Evolutionary conservation across 2,797 vertebrate genomes (phyloP), one percentile per base, ranked within the genome.

Genomic region (Philypnodon macrostomus): DNA sequence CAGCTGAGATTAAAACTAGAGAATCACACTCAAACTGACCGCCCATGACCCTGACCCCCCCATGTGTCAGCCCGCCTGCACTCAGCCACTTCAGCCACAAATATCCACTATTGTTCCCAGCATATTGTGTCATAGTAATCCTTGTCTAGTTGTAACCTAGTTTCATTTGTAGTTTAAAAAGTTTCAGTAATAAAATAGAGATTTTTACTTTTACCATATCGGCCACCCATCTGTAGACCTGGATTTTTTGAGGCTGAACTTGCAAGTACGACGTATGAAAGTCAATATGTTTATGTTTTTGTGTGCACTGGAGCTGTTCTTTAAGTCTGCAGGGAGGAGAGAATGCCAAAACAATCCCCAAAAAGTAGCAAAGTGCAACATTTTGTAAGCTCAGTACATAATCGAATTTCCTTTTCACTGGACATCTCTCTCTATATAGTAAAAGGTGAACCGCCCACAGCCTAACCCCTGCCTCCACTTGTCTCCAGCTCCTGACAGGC

Each of bases 1-100:
- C 13, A 13, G 40, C 24, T 16, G 4, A 42, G 39, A 42, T 42
- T 42, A 29, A 29, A 42, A 24, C 21, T 15, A 42, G 24, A 13
- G 4, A 42, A 29, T 27, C 24, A 42, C 15, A 42, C 23, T 24
- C 5, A 21, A 15, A 24, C 11, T 40, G 2, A 9, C 21, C 14
- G 21, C 7, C 37, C 37, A 14, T 18, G 6, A 5, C 19, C 5
- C 19, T 26, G 39, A 41, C 39, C 39, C 16, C 23, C 13, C 23
- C 39, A 27, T 27, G 39, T 27, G 39, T 29, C 9, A 7, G 5
- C 9, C 39, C 4, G 23, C 23, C 11, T 13, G 39, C 19, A 39
- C 34, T 37, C 33, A 10, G 10, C 11, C 37, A 23, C 23, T 15
- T 6, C 24, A 17, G 23, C 14, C 39, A 16, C 4, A 30, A 44